These are phyloP conservation scores for Drosophila lacicola DNA, from an alignment of 2,888 invertebrate species.

Conservation along the genomic window DNA sequence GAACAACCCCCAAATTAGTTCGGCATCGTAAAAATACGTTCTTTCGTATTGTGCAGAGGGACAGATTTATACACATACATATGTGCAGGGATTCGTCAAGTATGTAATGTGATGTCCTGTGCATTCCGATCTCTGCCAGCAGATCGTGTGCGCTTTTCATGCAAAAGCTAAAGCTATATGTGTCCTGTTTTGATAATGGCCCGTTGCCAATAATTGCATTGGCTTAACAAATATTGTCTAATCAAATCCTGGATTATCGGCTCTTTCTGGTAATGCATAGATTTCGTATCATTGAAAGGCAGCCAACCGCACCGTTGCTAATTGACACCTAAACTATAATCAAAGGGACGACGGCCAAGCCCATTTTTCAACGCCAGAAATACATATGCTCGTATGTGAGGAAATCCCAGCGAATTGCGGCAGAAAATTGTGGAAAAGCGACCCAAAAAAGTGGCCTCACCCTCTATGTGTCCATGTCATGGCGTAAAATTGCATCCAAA, in stretches of 20 bases:
- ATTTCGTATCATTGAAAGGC: conserved; percentile 63
- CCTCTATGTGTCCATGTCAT: conserved; percentile 17
- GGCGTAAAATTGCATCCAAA: conserved; percentile 57
- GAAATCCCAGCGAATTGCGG: conserved; percentile 52
- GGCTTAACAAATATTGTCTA: background rate
- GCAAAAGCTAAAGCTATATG: background rate
- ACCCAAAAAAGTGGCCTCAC: conserved; percentile 50
- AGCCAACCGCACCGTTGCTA: conserved; percentile 79
- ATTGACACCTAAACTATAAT: conserved; percentile 80
- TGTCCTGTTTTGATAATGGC: conserved; percentile 14
- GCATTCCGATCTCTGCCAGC: background rate
- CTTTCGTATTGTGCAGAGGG: conserved; percentile 1
- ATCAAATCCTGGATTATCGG: conserved; percentile 18
- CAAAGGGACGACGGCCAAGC: conserved; percentile 60
- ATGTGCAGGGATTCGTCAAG: background rate
- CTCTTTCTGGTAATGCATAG: conserved; percentile 35
- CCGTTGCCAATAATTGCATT: conserved; percentile 16
- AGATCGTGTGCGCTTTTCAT: background rate
- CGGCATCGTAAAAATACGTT: conserved; percentile 67
- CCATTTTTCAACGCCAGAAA: conserved; percentile 57
- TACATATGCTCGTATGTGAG: conserved; percentile 29
- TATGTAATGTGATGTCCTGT: background rate
- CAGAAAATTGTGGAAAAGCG: conserved; percentile 55
- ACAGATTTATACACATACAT: conserved; percentile 8
- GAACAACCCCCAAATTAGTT: conserved; percentile 79